A percentile compares a stretch with the other conserved stretches of the same genome.
Conservation (phyloP, 2,888 invertebrate species). For the Ectemnius lituratus region DNA sequence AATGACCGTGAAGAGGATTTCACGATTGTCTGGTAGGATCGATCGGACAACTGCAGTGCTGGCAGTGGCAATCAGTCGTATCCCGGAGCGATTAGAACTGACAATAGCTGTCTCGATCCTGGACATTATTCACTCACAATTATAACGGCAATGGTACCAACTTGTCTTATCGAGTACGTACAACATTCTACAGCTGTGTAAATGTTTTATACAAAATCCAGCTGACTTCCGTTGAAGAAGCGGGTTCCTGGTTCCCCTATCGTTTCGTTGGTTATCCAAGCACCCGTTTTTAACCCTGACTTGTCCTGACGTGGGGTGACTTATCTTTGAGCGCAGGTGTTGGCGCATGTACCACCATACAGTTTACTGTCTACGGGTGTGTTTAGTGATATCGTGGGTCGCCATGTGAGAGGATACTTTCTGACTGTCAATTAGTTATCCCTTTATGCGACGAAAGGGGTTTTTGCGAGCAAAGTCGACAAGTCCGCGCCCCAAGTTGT, state of each 20-base stretch:
- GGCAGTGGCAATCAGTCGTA: slow-evolving; percentile 24
- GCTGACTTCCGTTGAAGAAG: slow-evolving; percentile 39
- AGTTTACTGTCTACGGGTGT: background rate
- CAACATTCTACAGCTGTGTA: background rate
- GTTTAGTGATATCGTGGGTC: too few species aligned
- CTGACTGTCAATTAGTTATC: too few species aligned
- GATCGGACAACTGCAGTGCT: slow-evolving; percentile 36
- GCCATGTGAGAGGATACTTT: too few species aligned
- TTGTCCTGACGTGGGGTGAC: slow-evolving; percentile 15
- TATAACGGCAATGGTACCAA: slow-evolving; percentile 21
- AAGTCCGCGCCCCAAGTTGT: background rate
- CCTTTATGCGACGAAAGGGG: too few species aligned
- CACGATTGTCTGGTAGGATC: slow-evolving; percentile 46
- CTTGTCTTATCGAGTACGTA: background rate
- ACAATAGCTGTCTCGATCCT: background rate
- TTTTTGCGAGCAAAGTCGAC: too few species aligned
- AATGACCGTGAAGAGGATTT: slow-evolving; percentile 58
- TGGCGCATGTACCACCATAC: slow-evolving; percentile 11
- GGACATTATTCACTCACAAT: background rate
- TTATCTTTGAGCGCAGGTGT: slow-evolving; percentile 41
- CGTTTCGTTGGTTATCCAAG: slow-evolving; percentile 9
- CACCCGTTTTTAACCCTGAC: slow-evolving; percentile 28
- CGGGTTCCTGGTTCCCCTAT: slow-evolving; percentile 25
- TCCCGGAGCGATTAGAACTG: slow-evolving; percentile 10
- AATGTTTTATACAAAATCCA: slow-evolving; percentile 4